A percentile compares a stretch with the other conserved stretches of the same genome.
Conservation (phyloP, 1,140 invertebrate species). For the Pseudoatta argentina region DNA sequence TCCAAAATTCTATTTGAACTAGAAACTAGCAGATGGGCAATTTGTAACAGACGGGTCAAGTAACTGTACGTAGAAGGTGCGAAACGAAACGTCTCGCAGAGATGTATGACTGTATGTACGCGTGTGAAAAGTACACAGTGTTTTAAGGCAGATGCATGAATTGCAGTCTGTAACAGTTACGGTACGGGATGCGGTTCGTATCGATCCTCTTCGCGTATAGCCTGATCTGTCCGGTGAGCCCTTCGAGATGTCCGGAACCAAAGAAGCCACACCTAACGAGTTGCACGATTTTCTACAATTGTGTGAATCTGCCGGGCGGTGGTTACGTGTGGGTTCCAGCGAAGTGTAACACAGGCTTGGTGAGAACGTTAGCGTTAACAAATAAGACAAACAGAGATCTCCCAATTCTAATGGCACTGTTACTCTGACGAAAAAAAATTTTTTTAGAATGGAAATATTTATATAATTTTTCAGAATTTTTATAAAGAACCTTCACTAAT, state of each 20-base stretch:
- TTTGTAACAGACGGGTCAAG: slow-evolving; percentile 53
- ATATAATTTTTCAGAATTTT: no score
- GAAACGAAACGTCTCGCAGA: slow-evolving; percentile 61
- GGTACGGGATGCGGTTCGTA: slow-evolving; percentile 66
- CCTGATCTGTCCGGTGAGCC: slow-evolving; percentile 47
- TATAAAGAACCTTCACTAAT: no score
- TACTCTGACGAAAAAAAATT: no score
- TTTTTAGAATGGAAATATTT: no score
- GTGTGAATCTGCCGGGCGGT: slow-evolving; percentile 84
- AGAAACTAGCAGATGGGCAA: not conserved
- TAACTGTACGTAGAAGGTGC: slow-evolving; percentile 78
- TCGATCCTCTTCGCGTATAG: slow-evolving; percentile 61
- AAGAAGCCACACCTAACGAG: slow-evolving; percentile 85
- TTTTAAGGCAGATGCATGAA: slow-evolving; percentile 48
- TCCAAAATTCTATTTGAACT: not conserved
- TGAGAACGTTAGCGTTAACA: slow-evolving; percentile 71
- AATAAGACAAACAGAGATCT: not conserved
- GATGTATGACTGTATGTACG: slow-evolving; percentile 65
- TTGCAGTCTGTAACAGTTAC: slow-evolving; percentile 32
- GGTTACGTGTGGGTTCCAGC: slow-evolving; percentile 86
- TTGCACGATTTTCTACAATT: slow-evolving; percentile 86
- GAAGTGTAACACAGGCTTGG: slow-evolving; percentile 85
- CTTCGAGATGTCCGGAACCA: slow-evolving; percentile 84
- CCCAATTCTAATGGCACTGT: not conserved
- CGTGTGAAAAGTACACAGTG: slow-evolving; percentile 76